Evolutionary conservation across 2,888 invertebrate species (phyloP).

Genomic region (Acronicta alni): DNA sequence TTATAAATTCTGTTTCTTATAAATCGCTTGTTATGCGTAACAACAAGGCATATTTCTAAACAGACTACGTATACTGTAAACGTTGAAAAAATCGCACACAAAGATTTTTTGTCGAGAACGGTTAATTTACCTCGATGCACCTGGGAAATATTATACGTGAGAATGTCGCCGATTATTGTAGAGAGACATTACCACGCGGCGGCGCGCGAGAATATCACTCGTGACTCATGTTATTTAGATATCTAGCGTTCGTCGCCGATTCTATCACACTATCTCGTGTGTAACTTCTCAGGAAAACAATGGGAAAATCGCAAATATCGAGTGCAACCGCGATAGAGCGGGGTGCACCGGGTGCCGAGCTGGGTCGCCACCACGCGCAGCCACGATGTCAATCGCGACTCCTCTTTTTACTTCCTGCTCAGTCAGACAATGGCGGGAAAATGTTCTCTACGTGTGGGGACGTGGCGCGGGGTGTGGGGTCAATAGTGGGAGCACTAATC

Average conservation of each 20-base stretch:
- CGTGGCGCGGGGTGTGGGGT: conserved; percentile 74
- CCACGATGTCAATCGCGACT: conserved; percentile 82
- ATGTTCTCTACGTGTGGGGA: conserved; percentile 82
- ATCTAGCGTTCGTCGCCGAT: conserved; percentile 45
- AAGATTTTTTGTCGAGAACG: conserved; percentile 57
- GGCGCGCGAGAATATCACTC: conserved; percentile 61
- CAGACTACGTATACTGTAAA: conserved; percentile 44
- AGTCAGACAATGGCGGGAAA: conserved; percentile 85
- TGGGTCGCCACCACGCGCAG: conserved; percentile 60
- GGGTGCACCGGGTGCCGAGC: conserved; percentile 52
- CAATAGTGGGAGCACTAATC: conserved; percentile 85
- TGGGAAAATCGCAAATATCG: conserved; percentile 66
- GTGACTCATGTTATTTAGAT: conserved; percentile 35
- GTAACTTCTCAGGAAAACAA: conserved; percentile 71
- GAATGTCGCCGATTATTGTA: conserved; percentile 72
- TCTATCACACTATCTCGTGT: conserved; percentile 60
- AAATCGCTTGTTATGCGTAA: conserved; percentile 61
- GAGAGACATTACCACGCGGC: conserved; percentile 67
- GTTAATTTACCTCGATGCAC: conserved; percentile 66
- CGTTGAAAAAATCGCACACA: conserved; percentile 39
- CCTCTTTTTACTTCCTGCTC: conserved; percentile 80
- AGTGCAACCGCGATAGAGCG: conserved; percentile 42
- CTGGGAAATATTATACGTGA: conserved; percentile 74
- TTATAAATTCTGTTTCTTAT: conserved; percentile 57
- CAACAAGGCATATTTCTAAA: conserved; percentile 55